A percentile compares a stretch with the other conserved stretches of the same genome.
Conservation (phyloP, 2,888 invertebrate genomes). For the Arrhopalites spinosus region DNA sequence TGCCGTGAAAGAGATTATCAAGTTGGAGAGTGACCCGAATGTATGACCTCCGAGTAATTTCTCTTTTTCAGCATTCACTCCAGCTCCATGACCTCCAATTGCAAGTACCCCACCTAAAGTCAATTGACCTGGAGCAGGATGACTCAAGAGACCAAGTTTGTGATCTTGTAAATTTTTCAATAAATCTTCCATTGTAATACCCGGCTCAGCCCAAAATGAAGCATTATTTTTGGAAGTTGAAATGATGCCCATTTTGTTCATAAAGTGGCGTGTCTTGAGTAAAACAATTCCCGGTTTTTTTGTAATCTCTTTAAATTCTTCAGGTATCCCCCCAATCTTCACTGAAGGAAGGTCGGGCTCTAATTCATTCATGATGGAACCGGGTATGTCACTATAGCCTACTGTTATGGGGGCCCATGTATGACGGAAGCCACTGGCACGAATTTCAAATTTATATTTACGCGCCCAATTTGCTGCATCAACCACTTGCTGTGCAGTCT, state of each 20-base stretch:
- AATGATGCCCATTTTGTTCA: not conserved
- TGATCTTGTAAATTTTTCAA: not conserved
- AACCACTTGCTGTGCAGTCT: not conserved
- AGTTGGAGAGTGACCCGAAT: not conserved
- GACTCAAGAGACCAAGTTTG: not conserved
- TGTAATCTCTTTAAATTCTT: not conserved
- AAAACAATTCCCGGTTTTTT: not conserved
- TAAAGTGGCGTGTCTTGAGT: not conserved
- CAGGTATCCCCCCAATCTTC: too few species aligned
- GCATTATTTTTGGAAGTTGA: not conserved
- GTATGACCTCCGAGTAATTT: not conserved
- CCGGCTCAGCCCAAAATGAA: not conserved
- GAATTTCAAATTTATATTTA: not conserved
- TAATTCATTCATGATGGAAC: too few species aligned
- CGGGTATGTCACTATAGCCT: not conserved
- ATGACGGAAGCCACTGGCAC: not conserved
- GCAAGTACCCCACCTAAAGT: slow-evolving; percentile 1
- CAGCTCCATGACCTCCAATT: slow-evolving; percentile 1
- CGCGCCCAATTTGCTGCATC: not conserved
- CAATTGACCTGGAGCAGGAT: not conserved
- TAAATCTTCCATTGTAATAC: not conserved
- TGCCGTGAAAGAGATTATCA: not conserved
- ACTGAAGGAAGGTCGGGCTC: not conserved
- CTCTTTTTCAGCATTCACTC: not conserved
- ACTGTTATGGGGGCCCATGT: not conserved